Evolutionary conservation across 2,797 vertebrate genomes (phyloP).

Genomic region (Gymnothorax reevesii): DNA sequence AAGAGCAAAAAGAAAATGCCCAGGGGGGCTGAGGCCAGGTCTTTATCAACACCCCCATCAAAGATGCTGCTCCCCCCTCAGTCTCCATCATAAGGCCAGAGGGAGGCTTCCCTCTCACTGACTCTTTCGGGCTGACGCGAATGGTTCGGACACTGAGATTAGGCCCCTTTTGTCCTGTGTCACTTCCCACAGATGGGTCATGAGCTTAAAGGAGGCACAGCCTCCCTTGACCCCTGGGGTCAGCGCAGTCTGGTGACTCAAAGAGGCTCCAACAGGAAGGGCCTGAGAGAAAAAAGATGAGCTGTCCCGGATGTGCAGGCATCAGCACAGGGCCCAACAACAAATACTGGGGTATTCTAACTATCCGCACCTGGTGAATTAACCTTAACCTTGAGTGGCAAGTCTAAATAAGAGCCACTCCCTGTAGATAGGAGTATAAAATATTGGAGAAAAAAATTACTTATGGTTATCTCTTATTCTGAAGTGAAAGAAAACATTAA

Average conservation of each 20-base stretch:
- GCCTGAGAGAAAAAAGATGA: conserved; percentile 35
- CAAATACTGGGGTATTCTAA: not conserved
- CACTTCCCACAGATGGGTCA: conserved; percentile 76
- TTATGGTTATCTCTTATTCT: not conserved
- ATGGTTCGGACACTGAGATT: conserved; percentile 82
- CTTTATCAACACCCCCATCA: conserved; percentile 59
- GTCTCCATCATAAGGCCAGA: conserved; percentile 61
- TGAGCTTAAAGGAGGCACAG: conserved; percentile 72
- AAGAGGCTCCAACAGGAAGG: conserved; percentile 41
- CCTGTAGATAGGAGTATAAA: not conserved
- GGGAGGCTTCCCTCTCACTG: conserved; percentile 78
- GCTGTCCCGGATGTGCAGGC: conserved; percentile 38
- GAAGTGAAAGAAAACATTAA: not conserved
- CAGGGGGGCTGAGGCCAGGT: conserved; percentile 67
- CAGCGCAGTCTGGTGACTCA: conserved; percentile 55
- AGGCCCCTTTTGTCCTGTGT: conserved; percentile 73
- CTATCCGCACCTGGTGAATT: not conserved
- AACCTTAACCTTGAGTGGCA: not conserved
- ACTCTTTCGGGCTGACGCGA: conserved; percentile 71
- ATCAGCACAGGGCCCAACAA: not conserved
- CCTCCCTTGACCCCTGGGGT: conserved; percentile 65
- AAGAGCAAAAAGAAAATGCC: conserved; percentile 68
- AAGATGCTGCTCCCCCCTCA: conserved; percentile 71
- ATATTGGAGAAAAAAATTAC: not conserved
- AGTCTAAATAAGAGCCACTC: not conserved